phyloP scores from a whole-genome alignment of 30 jellyfish, hydroid and myxozoan species.

The Mastigias papua region DNA sequence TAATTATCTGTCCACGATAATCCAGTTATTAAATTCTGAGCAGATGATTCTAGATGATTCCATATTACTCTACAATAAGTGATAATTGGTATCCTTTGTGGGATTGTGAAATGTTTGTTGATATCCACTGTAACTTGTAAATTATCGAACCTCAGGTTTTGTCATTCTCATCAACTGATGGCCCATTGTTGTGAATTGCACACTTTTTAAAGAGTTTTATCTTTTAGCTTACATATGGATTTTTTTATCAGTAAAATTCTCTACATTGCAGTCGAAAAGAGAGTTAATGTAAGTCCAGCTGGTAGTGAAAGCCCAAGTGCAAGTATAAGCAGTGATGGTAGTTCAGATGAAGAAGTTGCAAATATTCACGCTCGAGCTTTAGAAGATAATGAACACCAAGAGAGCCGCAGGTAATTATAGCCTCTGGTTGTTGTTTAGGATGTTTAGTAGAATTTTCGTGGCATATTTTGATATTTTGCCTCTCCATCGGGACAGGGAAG shows the following conservation, averaged over 20 bases:
- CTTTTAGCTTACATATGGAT: neutral
- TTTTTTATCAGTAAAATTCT: neutral
- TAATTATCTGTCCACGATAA: no score
- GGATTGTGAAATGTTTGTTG: no score
- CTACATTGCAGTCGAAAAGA: conserved; percentile 12
- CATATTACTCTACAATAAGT: no score
- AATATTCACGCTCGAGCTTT: conserved; percentile 70
- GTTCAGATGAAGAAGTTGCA: conserved; percentile 98
- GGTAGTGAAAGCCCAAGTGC: conserved; percentile 81
- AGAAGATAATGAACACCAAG: conserved; percentile 65
- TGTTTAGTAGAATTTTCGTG: neutral
- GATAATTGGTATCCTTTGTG: no score
- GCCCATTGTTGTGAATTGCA: no score
- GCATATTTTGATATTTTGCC: no score
- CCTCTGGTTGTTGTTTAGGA: neutral
- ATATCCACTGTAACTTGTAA: no score
- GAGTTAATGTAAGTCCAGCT: conserved; percentile 82
- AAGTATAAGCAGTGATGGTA: conserved; percentile 91
- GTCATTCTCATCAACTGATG: no score
- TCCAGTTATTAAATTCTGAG: no score
- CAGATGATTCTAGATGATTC: no score
- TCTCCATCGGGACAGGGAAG: no score
- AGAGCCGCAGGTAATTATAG: conserved; percentile 42
- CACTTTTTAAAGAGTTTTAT: neutral
- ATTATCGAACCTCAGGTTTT: no score